Base-by-base conservation (phyloP, 2,113 vertebrate genomes). In the Scatophagus argus region DNA sequence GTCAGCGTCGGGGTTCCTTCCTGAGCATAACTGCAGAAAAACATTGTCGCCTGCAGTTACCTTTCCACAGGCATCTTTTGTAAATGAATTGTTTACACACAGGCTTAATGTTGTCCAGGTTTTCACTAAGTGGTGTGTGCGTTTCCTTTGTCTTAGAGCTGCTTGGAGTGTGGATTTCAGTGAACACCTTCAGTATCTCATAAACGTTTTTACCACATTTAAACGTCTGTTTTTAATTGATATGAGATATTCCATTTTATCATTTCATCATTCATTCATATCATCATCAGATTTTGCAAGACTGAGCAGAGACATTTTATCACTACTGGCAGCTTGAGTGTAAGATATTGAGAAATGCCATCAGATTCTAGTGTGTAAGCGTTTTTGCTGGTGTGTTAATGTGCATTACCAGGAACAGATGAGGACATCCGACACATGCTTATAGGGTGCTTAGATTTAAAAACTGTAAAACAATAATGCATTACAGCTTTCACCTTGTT, bases 151-250 rank as follows among this genome's bases (percentile, higher is more conserved):
- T 23, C 32, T 27, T 3, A 14, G 3, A 31, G 43, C 54, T 58
- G 60, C 34, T 39, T 47, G 3, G n/a, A 59, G 9, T 68, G 23
- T 67, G 23, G 6, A 16, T 68, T 62, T 74, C 8, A 12, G 8
- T 80, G 34, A 72, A 51, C 13, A 63, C n/a, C 7, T 79, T 61
- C 19, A 49, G 21, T 31, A 13, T 31, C 14, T 21, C 17, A 27
- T 47, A 25, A 32, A 32, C 6, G 27, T 49, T 13, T 25, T 55
- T n/a, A 36, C 46, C 44, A 29, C 19, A 5, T 62, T 54, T 52
- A 25, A 38, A 41, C 25, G 8, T 8, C 6, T 31, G 7, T 49
- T 44, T 63, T 63, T 41, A 13, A 38, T 63, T 6, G 1, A 44
- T 4, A 44, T 16, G n/a, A 36, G 29, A 47, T 14, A 10, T 58